Base-by-base conservation (phyloP, 2,888 invertebrate species). In the Noctua janthina region DNA sequence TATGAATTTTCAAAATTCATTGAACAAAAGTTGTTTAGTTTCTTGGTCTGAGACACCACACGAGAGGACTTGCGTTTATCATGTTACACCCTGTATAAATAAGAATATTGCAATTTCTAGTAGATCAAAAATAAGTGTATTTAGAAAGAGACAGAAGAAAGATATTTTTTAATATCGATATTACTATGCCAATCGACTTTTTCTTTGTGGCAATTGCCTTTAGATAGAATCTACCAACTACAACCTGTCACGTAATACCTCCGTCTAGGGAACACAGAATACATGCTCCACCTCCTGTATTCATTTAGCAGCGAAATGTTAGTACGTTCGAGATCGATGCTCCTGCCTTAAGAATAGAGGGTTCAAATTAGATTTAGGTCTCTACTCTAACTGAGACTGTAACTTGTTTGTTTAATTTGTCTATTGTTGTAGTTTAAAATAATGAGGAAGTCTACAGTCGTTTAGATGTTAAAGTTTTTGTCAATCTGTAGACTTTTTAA, bases 301-400 rank as follows among this genome's bases (percentile, higher is more conserved):
- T 82, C 81, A 88, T 84, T 88, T 81, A 83, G 43, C 85, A 78
- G 73, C 8, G 68, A 73, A 86, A 81, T 68, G 84, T 74, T 87
- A 70, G 84, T 75, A 78, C 64, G 51, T 71, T 56, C 13, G 10
- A 79, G 81, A 87, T 85, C 85, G 83, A 87, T 85, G 67, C 64
- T 15, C 17, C 64, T 51, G 85, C 75, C 81, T 85, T 76, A 78
- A 85, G 82, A 85, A 85, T 81, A 67, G 84, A 84, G 13, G 10
- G 62, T 72, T 78, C 35, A 39, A 76, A 74, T 81, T 75, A 87
- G 78, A 87, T 79, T 71, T 66, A 82, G 70, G 68, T 78, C 62
- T 51, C 49, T 74, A 43, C 62, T 51, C 49, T 74, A 43, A 66
- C 51, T 62, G 54, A 68, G 62, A 59, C 70, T 46, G 13, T n/a